Evolutionary conservation across 2,113 vertebrate species (phyloP).

Genomic region (Nannobrachium achirus): DNA sequence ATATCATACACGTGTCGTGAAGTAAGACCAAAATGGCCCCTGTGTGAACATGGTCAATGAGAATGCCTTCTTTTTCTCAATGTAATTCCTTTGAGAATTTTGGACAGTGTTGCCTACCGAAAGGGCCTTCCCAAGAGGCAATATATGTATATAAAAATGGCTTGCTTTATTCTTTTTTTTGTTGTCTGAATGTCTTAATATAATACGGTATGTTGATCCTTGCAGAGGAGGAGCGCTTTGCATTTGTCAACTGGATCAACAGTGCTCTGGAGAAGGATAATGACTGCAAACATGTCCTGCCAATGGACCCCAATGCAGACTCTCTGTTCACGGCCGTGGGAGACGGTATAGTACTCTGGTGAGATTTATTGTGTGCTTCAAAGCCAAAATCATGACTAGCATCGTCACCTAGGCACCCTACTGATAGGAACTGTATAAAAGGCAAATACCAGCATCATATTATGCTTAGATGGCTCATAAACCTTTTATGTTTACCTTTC

Average conservation of each 20-base stretch:
- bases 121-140: background rate
- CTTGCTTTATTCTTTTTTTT: background rate
- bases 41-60: too few relatives aligned
- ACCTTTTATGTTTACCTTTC: slow-evolving; percentile 9
- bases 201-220: too few relatives aligned
- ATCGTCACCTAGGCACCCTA: background rate
- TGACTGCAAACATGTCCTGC: slow-evolving; percentile 90
- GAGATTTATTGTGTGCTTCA: slow-evolving; percentile 60
- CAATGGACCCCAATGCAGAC: slow-evolving; percentile 92
- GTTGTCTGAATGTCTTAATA: background rate
- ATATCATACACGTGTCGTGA: too few relatives aligned
- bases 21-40: too few relatives aligned
- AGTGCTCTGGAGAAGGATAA: slow-evolving; percentile 93
- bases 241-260: slow-evolving; percentile 99
- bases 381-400: background rate
- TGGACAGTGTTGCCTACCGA: slow-evolving; percentile 4
- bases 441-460: slow-evolving; percentile 12
- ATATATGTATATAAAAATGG: background rate
- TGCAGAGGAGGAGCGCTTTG: slow-evolving; percentile 95
- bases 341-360: slow-evolving; percentile 96
- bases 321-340: slow-evolving; percentile 90
- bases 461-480: background rate
- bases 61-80: too few relatives aligned
- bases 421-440: background rate
- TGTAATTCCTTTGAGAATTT: background rate